A percentile compares a stretch with the other conserved stretches of the same genome.
Conservation (phyloP, 2,888 invertebrate species). For the Pachycephus smyrnensis region DNA sequence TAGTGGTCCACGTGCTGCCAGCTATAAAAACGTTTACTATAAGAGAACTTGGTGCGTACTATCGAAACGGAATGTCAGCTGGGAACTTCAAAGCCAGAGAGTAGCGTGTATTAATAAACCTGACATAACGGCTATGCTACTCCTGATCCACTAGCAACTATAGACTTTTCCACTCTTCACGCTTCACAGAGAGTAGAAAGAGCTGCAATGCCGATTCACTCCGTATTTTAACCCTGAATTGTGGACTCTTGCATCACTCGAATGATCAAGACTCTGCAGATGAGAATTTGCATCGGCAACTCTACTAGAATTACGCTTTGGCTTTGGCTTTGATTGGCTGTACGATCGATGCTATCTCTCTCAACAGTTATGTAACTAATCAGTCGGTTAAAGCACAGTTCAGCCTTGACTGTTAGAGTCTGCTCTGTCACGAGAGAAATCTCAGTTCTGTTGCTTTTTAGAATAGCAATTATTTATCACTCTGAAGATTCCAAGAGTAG, state of each 20-base stretch:
- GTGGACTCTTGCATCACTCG: neutral
- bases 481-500: too few relatives aligned
- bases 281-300: neutral
- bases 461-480: too few relatives aligned
- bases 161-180: neutral
- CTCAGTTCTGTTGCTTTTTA: too few relatives aligned
- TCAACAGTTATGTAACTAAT: neutral
- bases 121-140: neutral
- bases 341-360: neutral
- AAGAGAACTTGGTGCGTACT: neutral
- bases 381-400: neutral
- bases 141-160: neutral
- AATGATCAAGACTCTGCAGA: neutral
- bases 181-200: neutral
- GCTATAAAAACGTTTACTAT: neutral
- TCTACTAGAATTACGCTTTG: neutral
- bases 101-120: constrained; percentile 1
- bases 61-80: neutral
- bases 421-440: neutral
- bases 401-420: constrained; percentile 1
- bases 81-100: neutral
- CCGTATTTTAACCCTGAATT: neutral
- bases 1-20: neutral
- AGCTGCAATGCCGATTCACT: neutral
- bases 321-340: neutral